phyloP scores from a whole-genome alignment of 2,888 invertebrate species.

The Ctenicera cuprea region DNA sequence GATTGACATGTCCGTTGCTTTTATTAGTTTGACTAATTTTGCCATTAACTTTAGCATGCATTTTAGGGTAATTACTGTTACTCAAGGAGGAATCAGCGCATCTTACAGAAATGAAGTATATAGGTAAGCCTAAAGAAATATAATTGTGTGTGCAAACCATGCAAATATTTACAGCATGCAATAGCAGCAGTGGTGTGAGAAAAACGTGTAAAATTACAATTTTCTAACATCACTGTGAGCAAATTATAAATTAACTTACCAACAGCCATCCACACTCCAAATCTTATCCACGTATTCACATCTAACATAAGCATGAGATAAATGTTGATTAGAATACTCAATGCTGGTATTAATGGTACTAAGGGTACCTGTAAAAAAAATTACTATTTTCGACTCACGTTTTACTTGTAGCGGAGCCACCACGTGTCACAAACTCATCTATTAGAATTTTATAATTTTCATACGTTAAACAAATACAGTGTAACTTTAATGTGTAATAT shows the following conservation, averaged over 20 bases:
- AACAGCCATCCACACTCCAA: constrained; percentile 85
- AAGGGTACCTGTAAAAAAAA: constrained; percentile 81
- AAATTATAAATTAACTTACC: constrained; percentile 75
- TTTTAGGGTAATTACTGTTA: constrained; percentile 35
- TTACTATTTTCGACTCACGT: background rate
- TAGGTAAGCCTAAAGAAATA: constrained; percentile 68
- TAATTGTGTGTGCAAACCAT: constrained; percentile 57
- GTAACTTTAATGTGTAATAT: too few relatives aligned
- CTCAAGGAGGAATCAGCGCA: constrained; percentile 33
- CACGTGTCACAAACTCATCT: too few relatives aligned
- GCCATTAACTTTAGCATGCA: constrained; percentile 45
- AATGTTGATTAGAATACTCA: constrained; percentile 88
- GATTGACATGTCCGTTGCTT: constrained; percentile 44
- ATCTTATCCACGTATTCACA: constrained; percentile 87
- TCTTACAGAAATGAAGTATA: constrained; percentile 61
- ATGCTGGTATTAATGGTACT: constrained; percentile 87
- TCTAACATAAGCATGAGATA: constrained; percentile 90
- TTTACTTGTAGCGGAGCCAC: too few relatives aligned
- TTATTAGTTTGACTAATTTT: constrained; percentile 26
- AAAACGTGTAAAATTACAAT: background rate
- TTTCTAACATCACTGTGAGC: background rate
- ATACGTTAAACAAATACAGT: too few relatives aligned
- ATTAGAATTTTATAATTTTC: too few relatives aligned
- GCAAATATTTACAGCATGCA: constrained; percentile 65
- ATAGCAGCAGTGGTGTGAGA: constrained; percentile 28